These are phyloP conservation scores for Gila robusta DNA, from an alignment of 2,797 vertebrate species.

Conservation along the genomic window DNA sequence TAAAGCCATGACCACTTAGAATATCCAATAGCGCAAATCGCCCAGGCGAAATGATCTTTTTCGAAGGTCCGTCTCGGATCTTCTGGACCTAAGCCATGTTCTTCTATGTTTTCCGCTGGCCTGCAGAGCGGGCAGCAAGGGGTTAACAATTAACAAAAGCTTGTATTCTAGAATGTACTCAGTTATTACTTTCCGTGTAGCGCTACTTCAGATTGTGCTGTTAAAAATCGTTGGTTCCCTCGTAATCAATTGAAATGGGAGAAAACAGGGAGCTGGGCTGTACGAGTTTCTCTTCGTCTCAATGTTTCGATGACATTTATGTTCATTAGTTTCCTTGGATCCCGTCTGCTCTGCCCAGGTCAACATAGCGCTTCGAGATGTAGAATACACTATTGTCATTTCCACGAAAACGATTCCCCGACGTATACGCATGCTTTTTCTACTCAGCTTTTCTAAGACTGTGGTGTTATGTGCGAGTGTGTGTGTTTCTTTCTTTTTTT, in stretches of 20 bases:
- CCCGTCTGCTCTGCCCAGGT: constrained; percentile 64
- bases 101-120: constrained; percentile 65
- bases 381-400: constrained; percentile 81
- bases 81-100: constrained; percentile 62
- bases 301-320: constrained; percentile 37
- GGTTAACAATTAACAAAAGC: constrained; percentile 72
- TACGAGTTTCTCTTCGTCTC: constrained; percentile 65
- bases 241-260: constrained; percentile 74
- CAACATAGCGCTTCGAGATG: constrained; percentile 74
- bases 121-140: constrained; percentile 83
- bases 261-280: constrained; percentile 64
- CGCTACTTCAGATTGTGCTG: constrained; percentile 72
- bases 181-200: constrained; percentile 73
- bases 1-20: constrained; percentile 66
- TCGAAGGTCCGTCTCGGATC: constrained; percentile 26
- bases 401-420: constrained; percentile 75
- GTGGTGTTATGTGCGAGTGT: constrained; percentile 63
- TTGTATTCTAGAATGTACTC: constrained; percentile 78
- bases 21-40: constrained; percentile 42
- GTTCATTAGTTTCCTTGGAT: constrained; percentile 61
- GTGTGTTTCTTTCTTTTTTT: constrained; percentile 47
- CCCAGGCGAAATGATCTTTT: constrained; percentile 20
- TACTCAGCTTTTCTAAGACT: constrained; percentile 10
- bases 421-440: constrained; percentile 79
- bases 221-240: constrained; percentile 69